Base-by-base conservation (phyloP, 2,888 invertebrate species). In the Koerneria pararmatus region DNA sequence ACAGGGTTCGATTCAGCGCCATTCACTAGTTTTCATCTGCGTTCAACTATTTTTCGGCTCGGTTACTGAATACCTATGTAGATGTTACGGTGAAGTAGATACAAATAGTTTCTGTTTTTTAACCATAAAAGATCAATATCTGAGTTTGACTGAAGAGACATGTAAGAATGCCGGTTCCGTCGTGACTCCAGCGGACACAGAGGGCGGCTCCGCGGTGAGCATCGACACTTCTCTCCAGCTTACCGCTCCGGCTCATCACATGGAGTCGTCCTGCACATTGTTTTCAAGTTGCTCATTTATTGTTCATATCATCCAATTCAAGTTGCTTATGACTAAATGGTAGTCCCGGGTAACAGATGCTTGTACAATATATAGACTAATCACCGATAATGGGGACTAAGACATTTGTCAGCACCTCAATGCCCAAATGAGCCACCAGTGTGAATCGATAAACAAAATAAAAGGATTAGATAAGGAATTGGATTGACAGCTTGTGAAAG, bases 161-260 rank as follows among this genome's bases (percentile, higher is more conserved):
- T 81, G 93, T 95, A 19, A 95, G 86, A 56, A 99, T 87, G n/a
- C 94, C 92, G 34, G 92, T 90, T 2, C 94, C 97, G 85, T 95
- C 95, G 64, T 90, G 90, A 84, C 92, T 93, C 97, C 97, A 98
- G 79, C 90, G 89, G 0, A 91, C 92, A 60, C 90, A 88, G 29
- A 94, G 87, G 68, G 93, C 90, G 15, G 97, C 95, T 1, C 83
- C 83, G 53, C 90, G 89, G 59, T 98, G 98, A 24, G 93, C 97
- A 51, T 91, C 91, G 0, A 95, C 90, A 71, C 89, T 90, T 83
- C 94, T 91, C 84, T 99, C 98, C 66, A 95, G 89, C 34, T 95
- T 88, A 0, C 95, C 95, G 78, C 89, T 90, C 82, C 91, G 90
- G 79, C 90, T 91, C 24, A 95, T 87, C 67, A 98, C 89, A 80